These are phyloP conservation scores for Shargacucullia verbasci DNA, from an alignment of 2,888 invertebrate species.

Conservation along the genomic window DNA sequence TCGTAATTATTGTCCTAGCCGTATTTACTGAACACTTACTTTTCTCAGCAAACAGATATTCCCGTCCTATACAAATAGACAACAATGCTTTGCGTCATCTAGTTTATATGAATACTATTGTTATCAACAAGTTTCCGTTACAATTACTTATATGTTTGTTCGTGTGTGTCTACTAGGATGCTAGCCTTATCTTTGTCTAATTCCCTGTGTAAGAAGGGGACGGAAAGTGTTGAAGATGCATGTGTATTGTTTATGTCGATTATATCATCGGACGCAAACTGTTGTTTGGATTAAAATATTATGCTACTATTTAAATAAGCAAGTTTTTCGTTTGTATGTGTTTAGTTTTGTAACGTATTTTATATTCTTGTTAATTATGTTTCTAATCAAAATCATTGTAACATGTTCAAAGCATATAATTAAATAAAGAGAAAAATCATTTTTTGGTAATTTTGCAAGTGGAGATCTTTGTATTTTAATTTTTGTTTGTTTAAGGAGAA, in stretches of 20 bases:
- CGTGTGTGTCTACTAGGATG: slow-evolving; percentile 19
- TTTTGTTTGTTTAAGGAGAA: too few relatives aligned
- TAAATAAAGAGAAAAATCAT: too few relatives aligned
- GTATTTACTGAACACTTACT: slow-evolving; percentile 28
- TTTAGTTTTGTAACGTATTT: too few relatives aligned
- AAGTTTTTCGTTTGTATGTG: too few relatives aligned
- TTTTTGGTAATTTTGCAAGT: too few relatives aligned
- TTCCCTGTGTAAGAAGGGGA: slow-evolving; percentile 15
- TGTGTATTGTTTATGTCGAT: too few relatives aligned
- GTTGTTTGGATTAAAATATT: slow-evolving; percentile 1
- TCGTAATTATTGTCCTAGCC: slow-evolving; percentile 7
- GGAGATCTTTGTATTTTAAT: too few relatives aligned
- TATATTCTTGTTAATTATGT: too few relatives aligned
- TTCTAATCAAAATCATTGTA: too few relatives aligned
- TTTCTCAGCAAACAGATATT: slow-evolving; percentile 16
- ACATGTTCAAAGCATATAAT: too few relatives aligned
- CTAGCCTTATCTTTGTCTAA: slow-evolving; percentile 27
- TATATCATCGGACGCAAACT: slow-evolving; percentile 13
- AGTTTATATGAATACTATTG: slow-evolving; percentile 42
- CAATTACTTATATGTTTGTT: slow-evolving; percentile 20
- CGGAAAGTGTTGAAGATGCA: slow-evolving; percentile 10
- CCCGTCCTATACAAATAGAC: slow-evolving; percentile 35
- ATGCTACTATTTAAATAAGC: neutral
- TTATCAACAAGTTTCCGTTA: slow-evolving; percentile 52
- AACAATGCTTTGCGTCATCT: slow-evolving; percentile 29